Conservation (phyloP, 2,113 vertebrate genomes). For the Spermophilus dauricus region DNA sequence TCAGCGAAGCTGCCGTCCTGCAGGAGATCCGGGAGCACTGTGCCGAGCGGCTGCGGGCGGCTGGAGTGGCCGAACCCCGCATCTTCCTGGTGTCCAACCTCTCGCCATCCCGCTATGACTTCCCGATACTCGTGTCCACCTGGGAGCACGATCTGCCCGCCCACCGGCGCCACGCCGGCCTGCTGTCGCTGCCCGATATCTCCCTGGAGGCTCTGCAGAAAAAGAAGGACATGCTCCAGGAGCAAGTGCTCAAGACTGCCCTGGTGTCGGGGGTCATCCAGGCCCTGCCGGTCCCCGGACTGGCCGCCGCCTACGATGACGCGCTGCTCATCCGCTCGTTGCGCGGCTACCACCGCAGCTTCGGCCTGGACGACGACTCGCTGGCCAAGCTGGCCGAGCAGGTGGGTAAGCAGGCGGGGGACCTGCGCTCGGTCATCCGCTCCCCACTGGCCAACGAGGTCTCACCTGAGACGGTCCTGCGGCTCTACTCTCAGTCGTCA, state of each 20-base stretch:
- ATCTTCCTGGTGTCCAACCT: conserved; percentile 84
- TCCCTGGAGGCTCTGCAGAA: conserved; percentile 81
- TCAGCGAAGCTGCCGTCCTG: conserved; percentile 54
- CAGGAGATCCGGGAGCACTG: conserved; percentile 79
- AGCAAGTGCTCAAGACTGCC: conserved; percentile 84
- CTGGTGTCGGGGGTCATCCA: conserved; percentile 80
- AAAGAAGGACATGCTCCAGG: conserved; percentile 85
- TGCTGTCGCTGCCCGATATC: conserved; percentile 84
- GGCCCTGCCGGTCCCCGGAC: conserved; percentile 79
- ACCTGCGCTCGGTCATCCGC: conserved; percentile 83
- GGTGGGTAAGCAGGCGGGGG: conserved; percentile 84
- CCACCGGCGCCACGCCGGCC: conserved; percentile 78
- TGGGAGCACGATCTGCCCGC: conserved; percentile 82
- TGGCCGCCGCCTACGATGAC: conserved; percentile 83
- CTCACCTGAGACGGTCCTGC: conserved; percentile 72
- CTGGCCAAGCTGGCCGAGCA: conserved; percentile 83
- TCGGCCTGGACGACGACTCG: conserved; percentile 85
- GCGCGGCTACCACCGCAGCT: conserved; percentile 78
- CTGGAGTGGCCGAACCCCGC: conserved; percentile 67
- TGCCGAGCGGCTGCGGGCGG: conserved; percentile 16
- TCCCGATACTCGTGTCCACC: conserved; percentile 75
- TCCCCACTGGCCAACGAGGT: conserved; percentile 83
- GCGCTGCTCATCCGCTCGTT: conserved; percentile 78
- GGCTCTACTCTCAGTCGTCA: conserved; percentile 78
- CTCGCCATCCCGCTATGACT: conserved; percentile 71